phyloP scores from a whole-genome alignment of 2,113 vertebrate species.

The Pseudolaguvia tuberculata region DNA sequence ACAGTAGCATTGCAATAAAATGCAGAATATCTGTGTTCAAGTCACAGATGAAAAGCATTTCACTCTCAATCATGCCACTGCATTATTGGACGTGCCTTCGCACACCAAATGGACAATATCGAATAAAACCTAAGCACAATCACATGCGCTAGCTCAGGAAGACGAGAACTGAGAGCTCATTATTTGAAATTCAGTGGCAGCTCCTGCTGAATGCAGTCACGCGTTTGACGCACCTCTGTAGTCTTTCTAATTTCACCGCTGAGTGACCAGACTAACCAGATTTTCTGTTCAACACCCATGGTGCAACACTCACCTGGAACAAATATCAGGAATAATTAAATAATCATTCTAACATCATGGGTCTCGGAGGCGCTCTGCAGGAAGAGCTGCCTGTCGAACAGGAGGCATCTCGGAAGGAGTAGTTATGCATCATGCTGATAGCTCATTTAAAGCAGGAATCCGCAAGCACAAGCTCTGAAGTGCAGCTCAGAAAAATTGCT shows the following conservation, averaged over 20 bases:
- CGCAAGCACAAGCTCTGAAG: neutral
- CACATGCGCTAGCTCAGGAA: slow-evolving; percentile 31
- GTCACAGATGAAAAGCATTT: neutral
- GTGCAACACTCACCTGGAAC: slow-evolving; percentile 44
- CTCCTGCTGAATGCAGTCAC: slow-evolving; percentile 47
- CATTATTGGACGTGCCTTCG: slow-evolving; percentile 15
- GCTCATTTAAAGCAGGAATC: slow-evolving; percentile 8
- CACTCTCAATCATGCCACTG: slow-evolving; percentile 5
- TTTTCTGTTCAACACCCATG: slow-evolving; percentile 50
- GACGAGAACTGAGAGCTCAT: slow-evolving; percentile 41
- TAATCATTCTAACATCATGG: slow-evolving; percentile 23
- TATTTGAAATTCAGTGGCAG: slow-evolving; percentile 36
- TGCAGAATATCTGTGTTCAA: slow-evolving; percentile 14
- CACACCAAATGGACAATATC: slow-evolving; percentile 21
- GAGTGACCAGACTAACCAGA: slow-evolving; percentile 56
- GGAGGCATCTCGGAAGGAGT: neutral
- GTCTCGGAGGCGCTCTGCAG: slow-evolving; percentile 6
- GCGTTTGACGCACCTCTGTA: slow-evolving; percentile 50
- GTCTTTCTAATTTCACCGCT: slow-evolving; percentile 62
- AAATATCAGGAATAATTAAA: slow-evolving; percentile 53
- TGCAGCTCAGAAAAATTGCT: neutral
- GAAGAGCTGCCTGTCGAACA: slow-evolving; percentile 6
- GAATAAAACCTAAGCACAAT: slow-evolving; percentile 40
- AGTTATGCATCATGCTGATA: slow-evolving; percentile 4
- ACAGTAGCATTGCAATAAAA: neutral